Evolutionary conservation across 2,797 vertebrate genomes (phyloP).

Genomic region (Neoniphon sammara): DNA sequence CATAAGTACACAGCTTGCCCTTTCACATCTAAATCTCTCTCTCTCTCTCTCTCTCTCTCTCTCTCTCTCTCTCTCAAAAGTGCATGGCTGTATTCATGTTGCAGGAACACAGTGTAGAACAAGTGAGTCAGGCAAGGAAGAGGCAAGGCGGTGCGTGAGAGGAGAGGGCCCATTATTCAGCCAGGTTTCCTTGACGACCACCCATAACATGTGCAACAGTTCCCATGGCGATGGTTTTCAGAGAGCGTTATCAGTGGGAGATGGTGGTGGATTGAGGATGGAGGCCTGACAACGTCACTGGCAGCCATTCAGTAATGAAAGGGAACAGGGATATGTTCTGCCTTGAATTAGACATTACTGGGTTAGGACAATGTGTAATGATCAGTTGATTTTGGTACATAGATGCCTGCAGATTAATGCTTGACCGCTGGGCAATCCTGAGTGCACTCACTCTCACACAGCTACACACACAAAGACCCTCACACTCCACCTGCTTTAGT

Average conservation of each 20-base stretch:
- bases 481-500: constrained; percentile 20
- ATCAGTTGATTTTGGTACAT: constrained; percentile 31
- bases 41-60: neutral
- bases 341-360: constrained; percentile 46
- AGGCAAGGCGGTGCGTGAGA: constrained; percentile 48
- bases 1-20: constrained; percentile 48
- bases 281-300: constrained; percentile 43
- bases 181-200: constrained; percentile 81
- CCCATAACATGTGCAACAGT: constrained; percentile 78
- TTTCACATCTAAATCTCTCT: constrained; percentile 38
- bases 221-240: constrained; percentile 81
- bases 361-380: neutral
- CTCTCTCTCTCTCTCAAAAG: constrained; percentile 8
- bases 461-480: neutral
- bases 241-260: constrained; percentile 67
- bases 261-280: constrained; percentile 64
- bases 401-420: constrained; percentile 37
- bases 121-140: constrained; percentile 58
- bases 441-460: neutral
- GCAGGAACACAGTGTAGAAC: constrained; percentile 41
- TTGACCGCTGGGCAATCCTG: constrained; percentile 1
- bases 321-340: constrained; percentile 23
- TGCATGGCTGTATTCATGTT: constrained; percentile 44
- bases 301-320: constrained; percentile 38
- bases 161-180: constrained; percentile 64